These are phyloP conservation scores for Podarcis raffonei DNA, from an alignment of 2,113 vertebrate genomes.

Conservation along the genomic window DNA sequence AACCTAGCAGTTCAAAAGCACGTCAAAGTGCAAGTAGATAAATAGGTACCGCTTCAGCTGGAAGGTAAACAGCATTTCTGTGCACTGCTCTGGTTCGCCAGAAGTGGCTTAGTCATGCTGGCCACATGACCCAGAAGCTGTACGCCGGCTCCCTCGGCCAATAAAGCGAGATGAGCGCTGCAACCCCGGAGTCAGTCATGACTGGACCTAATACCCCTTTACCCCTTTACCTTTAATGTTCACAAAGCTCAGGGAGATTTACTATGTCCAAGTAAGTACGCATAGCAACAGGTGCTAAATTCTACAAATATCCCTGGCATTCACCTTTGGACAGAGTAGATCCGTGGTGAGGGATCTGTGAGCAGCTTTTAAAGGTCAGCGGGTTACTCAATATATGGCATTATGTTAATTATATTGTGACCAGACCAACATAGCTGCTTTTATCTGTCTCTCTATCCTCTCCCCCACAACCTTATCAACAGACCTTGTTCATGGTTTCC, in stretches of 20 bases:
- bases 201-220: too few relatives aligned
- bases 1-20: too few relatives aligned
- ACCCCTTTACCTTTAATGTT: too few relatives aligned
- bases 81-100: too few relatives aligned
- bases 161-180: too few relatives aligned
- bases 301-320: neutral
- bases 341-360: neutral
- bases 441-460: neutral
- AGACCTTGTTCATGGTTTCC: neutral
- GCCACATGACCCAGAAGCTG: too few relatives aligned
- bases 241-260: neutral
- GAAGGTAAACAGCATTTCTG: too few relatives aligned
- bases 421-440: neutral
- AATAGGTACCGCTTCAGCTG: too few relatives aligned
- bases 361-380: neutral
- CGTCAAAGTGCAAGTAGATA: too few relatives aligned
- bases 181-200: too few relatives aligned
- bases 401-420: neutral
- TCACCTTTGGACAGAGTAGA: neutral
- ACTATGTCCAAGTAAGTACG: neutral
- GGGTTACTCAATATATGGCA: neutral
- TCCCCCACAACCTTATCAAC: fast-evolving
- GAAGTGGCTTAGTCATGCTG: too few relatives aligned
- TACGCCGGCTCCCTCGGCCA: too few relatives aligned
- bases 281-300: neutral